Conservation (phyloP, 2,113 vertebrate genomes). For the Pterocles gutturalis region DNA sequence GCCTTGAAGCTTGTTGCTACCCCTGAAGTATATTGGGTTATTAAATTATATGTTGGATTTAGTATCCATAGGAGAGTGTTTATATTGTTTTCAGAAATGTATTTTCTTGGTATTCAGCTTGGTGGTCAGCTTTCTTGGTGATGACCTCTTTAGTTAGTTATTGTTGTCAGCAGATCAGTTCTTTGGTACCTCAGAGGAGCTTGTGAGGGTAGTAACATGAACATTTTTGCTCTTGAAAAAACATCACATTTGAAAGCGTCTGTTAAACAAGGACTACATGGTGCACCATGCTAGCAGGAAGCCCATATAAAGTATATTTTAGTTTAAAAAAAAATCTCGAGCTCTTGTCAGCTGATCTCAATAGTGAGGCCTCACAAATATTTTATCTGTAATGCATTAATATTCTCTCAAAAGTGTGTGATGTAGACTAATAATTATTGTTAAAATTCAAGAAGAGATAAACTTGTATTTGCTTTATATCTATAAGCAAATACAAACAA, state of each 20-base stretch:
- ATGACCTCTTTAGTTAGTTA: not conserved
- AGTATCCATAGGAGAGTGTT: not conserved
- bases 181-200: slow-evolving; percentile 26
- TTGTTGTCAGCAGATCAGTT: slow-evolving; percentile 36
- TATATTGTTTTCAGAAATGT: slow-evolving; percentile 46
- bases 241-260: not conserved
- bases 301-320: not conserved
- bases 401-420: not conserved
- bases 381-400: not conserved
- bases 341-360: not conserved
- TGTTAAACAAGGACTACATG: not conserved
- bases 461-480: not conserved
- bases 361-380: not conserved
- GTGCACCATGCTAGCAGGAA: not conserved
- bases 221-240: slow-evolving; percentile 31
- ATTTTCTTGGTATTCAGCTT: not conserved
- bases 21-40: not conserved
- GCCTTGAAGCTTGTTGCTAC: not conserved
- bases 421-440: not conserved
- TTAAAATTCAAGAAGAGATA: not conserved
- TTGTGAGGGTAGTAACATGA: slow-evolving; percentile 5
- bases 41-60: not conserved
- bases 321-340: not conserved
- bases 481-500: not conserved
- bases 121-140: not conserved